Evolutionary conservation across 2,113 vertebrate genomes (phyloP), one percentile per base, ranked within the genome.

Genomic region (Varanus salvator): DNA sequence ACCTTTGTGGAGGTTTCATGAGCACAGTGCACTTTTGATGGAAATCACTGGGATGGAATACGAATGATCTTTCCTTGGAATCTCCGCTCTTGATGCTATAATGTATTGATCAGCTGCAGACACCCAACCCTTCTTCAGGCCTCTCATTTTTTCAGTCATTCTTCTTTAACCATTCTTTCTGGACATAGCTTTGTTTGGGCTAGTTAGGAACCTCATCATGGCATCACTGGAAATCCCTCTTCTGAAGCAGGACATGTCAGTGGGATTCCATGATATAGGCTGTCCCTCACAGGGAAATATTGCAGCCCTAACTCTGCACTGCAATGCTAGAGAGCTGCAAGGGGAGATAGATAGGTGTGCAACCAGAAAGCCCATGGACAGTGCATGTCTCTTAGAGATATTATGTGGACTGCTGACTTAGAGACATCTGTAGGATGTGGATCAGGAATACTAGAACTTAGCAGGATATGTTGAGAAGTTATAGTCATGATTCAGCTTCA

Each of bases 21-120:
- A 88, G 87, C 50, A 80, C 78, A 88, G 48, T 80, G 75, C 76
- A 29, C 38, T 48, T 86, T 86, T 86, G 72, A 76, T 60, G 72
- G 74, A 21, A 76, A 44, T 17, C 64, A 80, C 52, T 48, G 44
- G 57, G 27, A 75, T 80, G 31, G 60, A 87, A 80, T 81, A 72
- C 78, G 81, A 81, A 82, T 88, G 52, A 34, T 21, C 76, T 5
- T 87, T 29, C 76, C 60, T 50, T 34, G 44, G 23, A 25, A n/a
- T 82, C 54, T 83, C 38, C 66, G 27, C 27, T 12, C 71, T 68
- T 66, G 76, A 86, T 74, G 54, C 23, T 44, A 38, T 82, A 74
- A 64, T 27, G 38, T 64, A 60, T 66, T 75, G 68, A 52, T 88
- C 66, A 82, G 81, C 34, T 57, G 78, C 77, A 88, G 78, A 72